A percentile compares a stretch with the other conserved stretches of the same genome.
These are phyloP conservation scores for Carposina sasakii DNA, from an alignment of 1,140 invertebrate species.

Conservation along the genomic window DNA sequence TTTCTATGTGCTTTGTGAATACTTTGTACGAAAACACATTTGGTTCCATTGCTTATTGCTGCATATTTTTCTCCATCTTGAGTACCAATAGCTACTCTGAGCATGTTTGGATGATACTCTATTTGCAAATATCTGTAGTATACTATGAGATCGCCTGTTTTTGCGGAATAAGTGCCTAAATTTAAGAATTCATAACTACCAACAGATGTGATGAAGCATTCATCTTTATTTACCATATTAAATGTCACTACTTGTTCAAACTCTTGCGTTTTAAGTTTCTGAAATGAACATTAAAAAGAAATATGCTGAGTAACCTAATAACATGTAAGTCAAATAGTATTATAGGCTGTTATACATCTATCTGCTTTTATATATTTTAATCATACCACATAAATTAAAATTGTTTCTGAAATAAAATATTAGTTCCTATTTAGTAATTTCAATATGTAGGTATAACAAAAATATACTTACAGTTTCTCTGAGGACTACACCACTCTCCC, in stretches of 20 bases:
- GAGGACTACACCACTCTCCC: slow-evolving; percentile 59
- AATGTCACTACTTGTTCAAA: slow-evolving; percentile 44
- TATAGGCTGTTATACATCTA: no score
- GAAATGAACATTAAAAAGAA: slow-evolving; percentile 19
- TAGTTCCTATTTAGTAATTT: no score
- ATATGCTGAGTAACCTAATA: not conserved
- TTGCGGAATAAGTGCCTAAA: slow-evolving; percentile 37
- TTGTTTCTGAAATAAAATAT: no score
- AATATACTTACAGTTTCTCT: slow-evolving; percentile 51
- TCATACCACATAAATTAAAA: no score
- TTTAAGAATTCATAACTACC: slow-evolving; percentile 18
- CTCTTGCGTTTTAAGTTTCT: slow-evolving; percentile 48
- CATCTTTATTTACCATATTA: slow-evolving; percentile 50
- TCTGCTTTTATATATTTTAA: no score
- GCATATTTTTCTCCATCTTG: slow-evolving; percentile 51
- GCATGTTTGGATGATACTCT: slow-evolving; percentile 29
- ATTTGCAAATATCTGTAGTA: slow-evolving; percentile 29
- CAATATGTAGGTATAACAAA: no score
- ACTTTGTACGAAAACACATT: slow-evolving; percentile 45
- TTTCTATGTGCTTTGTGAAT: slow-evolving; percentile 40
- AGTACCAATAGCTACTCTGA: slow-evolving; percentile 48
- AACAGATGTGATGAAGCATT: slow-evolving; percentile 46
- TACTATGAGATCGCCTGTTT: slow-evolving; percentile 40
- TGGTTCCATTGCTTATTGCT: slow-evolving; percentile 54
- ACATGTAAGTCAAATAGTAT: no score